phyloP scores from a whole-genome alignment of 1,140 invertebrate genomes.

The Phocides pigmalion region DNA sequence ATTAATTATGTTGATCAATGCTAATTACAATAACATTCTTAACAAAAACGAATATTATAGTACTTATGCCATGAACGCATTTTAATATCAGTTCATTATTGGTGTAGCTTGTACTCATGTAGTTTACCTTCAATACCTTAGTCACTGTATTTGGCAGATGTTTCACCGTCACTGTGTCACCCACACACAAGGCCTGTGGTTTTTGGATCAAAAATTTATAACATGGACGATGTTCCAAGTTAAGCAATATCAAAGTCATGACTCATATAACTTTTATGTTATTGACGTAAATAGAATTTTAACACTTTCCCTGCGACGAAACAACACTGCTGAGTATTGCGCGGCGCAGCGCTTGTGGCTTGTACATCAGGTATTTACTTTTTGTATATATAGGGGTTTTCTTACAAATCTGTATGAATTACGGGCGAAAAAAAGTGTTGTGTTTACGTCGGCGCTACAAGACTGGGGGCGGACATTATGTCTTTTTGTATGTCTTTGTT shows the following conservation, averaged over 20 bases:
- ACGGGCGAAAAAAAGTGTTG: too few relatives aligned
- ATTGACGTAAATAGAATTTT: neutral
- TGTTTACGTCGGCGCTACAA: too few relatives aligned
- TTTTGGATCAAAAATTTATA: neutral
- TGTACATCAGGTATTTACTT: too few relatives aligned
- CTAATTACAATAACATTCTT: too few relatives aligned
- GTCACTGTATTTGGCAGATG: slow-evolving; percentile 3
- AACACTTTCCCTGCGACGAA: neutral
- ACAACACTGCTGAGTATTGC: too few relatives aligned
- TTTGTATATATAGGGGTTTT: too few relatives aligned
- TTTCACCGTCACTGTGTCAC: neutral
- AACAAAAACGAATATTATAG: too few relatives aligned
- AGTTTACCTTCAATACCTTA: slow-evolving; percentile 5
- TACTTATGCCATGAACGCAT: neutral
- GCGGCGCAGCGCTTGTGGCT: too few relatives aligned
- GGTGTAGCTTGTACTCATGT: neutral
- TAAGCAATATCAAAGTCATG: neutral
- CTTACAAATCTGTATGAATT: too few relatives aligned
- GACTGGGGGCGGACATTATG: too few relatives aligned
- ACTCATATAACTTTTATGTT: neutral
- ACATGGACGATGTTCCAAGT: neutral
- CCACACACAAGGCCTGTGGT: neutral
- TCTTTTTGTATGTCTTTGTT: too few relatives aligned
- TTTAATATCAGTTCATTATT: neutral
- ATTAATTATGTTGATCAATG: too few relatives aligned